Conservation (phyloP, 2,113 vertebrate species). For the Gracilinanus agilis region DNA sequence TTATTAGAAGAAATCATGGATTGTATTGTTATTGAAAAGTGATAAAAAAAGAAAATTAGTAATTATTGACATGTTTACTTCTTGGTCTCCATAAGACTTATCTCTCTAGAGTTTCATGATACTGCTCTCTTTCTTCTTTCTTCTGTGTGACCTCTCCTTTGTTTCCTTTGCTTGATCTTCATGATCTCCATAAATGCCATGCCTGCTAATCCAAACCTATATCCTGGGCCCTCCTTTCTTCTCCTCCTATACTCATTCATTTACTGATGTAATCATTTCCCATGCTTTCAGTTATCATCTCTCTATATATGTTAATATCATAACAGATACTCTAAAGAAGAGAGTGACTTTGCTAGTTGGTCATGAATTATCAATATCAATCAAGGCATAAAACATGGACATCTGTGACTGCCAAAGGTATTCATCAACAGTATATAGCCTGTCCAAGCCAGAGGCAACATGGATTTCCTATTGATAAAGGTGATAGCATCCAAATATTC, state of each 20-base stretch:
- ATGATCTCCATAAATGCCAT: not conserved
- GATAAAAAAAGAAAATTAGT: not conserved
- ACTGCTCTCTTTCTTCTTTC: not conserved
- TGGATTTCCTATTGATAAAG: not conserved
- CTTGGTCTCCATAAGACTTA: not conserved
- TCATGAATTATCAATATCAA: not conserved
- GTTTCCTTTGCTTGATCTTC: not conserved
- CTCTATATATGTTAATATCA: not conserved
- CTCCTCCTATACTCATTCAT: not conserved
- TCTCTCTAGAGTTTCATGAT: not conserved
- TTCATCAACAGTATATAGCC: not conserved
- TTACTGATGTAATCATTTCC: not conserved
- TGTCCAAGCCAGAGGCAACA: not conserved
- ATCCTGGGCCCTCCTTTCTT: not conserved
- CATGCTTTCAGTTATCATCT: not conserved
- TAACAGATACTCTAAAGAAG: not conserved
- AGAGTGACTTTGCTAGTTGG: no score
- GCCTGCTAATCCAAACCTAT: not conserved
- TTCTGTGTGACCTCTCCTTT: not conserved
- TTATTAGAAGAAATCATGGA: not conserved
- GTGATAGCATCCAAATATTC: not conserved
- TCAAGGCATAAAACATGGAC: not conserved
- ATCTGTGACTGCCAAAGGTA: not conserved
- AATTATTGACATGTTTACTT: not conserved
- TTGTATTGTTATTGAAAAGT: not conserved